Percentiles rank a stretch among this genome's conserved stretches.
These are phyloP conservation scores for Seira ritae DNA, from an alignment of 2,888 invertebrate genomes.

Conservation along the genomic window DNA sequence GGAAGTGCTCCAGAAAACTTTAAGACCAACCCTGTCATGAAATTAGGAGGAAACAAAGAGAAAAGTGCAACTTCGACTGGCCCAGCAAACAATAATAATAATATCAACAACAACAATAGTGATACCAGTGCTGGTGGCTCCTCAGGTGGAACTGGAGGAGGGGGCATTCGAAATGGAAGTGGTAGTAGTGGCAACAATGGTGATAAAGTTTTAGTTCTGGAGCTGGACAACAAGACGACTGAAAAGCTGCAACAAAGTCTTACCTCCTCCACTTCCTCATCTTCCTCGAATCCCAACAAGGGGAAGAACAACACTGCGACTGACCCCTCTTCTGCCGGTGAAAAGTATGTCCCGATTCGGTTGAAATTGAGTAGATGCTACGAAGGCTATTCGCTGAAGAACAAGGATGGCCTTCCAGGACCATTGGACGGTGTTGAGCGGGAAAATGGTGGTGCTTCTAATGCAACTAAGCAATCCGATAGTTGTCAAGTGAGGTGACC, in stretches of 20 bases:
- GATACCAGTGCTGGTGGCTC: not conserved
- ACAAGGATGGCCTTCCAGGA: slow-evolving; percentile 69
- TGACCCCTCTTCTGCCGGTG: slow-evolving; percentile 14
- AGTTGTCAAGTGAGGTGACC: slow-evolving; percentile 74
- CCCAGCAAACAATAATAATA: slow-evolving; percentile 22
- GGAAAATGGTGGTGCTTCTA: slow-evolving; percentile 58
- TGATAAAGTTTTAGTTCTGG: slow-evolving; percentile 36
- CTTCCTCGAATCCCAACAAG: not conserved
- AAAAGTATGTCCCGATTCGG: slow-evolving; percentile 82
- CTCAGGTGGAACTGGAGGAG: slow-evolving; percentile 5
- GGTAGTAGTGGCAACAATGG: slow-evolving; percentile 33
- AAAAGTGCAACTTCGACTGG: not conserved
- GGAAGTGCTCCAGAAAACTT: slow-evolving; percentile 44
- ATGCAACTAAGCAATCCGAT: slow-evolving; percentile 66
- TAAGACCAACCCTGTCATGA: not conserved
- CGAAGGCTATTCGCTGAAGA: slow-evolving; percentile 81
- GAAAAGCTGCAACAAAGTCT: not conserved
- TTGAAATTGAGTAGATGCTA: slow-evolving; percentile 89
- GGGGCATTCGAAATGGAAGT: slow-evolving; percentile 26
- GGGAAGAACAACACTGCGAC: not conserved
- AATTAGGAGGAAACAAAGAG: not conserved
- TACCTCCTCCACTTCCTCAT: not conserved
- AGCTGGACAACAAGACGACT: slow-evolving; percentile 12
- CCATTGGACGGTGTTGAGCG: slow-evolving; percentile 54
- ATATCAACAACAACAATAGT: slow-evolving; percentile 41